Evolutionary conservation across 1,140 invertebrate genomes (phyloP).

Genomic region (Daktulosphaira vitifoliae): DNA sequence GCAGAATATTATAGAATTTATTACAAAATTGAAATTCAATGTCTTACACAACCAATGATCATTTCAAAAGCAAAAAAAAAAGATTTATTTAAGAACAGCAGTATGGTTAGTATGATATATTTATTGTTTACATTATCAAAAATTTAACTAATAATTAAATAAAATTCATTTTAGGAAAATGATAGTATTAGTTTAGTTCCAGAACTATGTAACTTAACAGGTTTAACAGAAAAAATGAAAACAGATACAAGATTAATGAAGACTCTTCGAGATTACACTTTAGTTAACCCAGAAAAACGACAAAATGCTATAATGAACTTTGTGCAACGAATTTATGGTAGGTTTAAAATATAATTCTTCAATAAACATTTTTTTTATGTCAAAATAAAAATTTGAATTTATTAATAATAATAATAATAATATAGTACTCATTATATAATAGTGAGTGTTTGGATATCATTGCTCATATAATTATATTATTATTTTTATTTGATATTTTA

Average conservation of each 20-base stretch:
- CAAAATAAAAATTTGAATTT: no score
- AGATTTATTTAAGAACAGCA: neutral
- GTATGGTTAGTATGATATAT: slow-evolving; percentile 7
- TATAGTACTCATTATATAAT: no score
- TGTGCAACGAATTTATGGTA: slow-evolving; percentile 30
- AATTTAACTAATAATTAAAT: neutral
- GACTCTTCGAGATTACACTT: slow-evolving; percentile 66
- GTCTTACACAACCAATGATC: slow-evolving; percentile 70
- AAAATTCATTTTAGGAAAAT: slow-evolving; percentile 14
- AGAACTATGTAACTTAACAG: slow-evolving; percentile 65
- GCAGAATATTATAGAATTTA: slow-evolving; percentile 40
- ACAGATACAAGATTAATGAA: slow-evolving; percentile 61
- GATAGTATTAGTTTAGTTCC: slow-evolving; percentile 53
- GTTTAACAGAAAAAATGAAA: slow-evolving; percentile 52
- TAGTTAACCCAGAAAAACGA: slow-evolving; percentile 65
- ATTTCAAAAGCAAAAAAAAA: slow-evolving; percentile 48
- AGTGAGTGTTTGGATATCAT: no score
- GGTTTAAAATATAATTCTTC: neutral
- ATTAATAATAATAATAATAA: no score
- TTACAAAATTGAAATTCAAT: slow-evolving; percentile 61
- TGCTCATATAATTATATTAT: no score
- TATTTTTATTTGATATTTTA: no score
- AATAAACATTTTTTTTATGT: no score
- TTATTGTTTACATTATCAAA: neutral
- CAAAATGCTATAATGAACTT: slow-evolving; percentile 26